Conservation (phyloP, 2,797 vertebrate species). For the Denticeps clupeoides region DNA sequence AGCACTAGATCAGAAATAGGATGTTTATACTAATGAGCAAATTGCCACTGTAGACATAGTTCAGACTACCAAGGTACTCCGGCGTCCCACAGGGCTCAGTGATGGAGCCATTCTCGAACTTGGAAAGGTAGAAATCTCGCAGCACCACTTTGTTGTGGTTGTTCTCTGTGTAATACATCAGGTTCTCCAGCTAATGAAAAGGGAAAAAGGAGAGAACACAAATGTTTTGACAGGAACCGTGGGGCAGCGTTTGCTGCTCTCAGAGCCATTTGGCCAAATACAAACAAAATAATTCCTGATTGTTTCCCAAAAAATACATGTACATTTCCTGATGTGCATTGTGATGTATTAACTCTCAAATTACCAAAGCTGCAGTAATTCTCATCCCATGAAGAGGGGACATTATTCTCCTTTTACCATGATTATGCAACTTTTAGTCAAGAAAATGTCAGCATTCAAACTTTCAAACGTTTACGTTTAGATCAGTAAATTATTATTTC, state of each 20-base stretch:
- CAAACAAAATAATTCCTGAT: no score
- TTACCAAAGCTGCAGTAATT: no score
- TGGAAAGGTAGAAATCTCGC: constrained; percentile 75
- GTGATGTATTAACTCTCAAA: no score
- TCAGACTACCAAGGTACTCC: constrained; percentile 65
- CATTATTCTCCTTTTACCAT: no score
- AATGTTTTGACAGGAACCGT: neutral
- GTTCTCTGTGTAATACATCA: constrained; percentile 59
- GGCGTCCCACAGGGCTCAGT: constrained; percentile 79
- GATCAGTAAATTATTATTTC: no score
- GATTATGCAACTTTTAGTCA: no score
- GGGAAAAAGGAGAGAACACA: neutral
- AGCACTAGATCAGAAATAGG: neutral
- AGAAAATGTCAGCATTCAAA: no score
- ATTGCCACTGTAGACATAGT: neutral
- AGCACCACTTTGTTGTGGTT: constrained; percentile 78
- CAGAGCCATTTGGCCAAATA: neutral
- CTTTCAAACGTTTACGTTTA: no score
- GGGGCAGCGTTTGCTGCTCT: neutral
- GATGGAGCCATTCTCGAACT: constrained; percentile 75
- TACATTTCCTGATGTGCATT: no score
- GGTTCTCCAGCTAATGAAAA: constrained; percentile 49
- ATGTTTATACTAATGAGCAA: neutral
- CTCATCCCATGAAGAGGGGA: no score
- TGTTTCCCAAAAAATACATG: no score